Evolutionary conservation across 2,888 invertebrate species (phyloP).

Genomic region (Philhelius pedissequus): DNA sequence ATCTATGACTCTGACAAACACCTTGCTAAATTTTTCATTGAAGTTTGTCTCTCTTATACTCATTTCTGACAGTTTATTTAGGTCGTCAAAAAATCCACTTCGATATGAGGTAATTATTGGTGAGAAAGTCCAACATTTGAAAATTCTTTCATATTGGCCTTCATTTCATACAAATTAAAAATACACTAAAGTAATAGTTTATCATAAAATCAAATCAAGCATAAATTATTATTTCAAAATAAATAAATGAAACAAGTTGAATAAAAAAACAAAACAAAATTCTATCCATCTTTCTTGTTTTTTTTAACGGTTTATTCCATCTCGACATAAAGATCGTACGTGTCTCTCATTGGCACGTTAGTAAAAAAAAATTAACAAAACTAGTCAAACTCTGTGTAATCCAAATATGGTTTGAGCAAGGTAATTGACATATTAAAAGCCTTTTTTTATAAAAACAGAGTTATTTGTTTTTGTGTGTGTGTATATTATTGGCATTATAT

Average conservation of each 20-base stretch:
- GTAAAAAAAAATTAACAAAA: not conserved
- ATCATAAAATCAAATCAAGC: too few species aligned
- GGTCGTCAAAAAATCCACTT: too few species aligned
- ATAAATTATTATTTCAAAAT: not conserved
- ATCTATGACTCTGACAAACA: too few species aligned
- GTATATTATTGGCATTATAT: slow-evolving; percentile 4
- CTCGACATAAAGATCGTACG: slow-evolving; percentile 10
- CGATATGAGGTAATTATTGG: too few species aligned
- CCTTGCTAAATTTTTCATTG: too few species aligned
- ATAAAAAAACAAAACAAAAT: not conserved
- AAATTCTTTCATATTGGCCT: too few species aligned
- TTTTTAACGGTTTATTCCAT: not conserved
- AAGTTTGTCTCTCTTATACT: too few species aligned
- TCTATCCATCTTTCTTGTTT: not conserved
- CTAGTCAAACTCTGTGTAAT: slow-evolving; percentile 26
- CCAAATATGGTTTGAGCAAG: slow-evolving; percentile 54
- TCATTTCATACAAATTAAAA: too few species aligned
- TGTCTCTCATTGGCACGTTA: slow-evolving; percentile 22
- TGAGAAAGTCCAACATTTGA: too few species aligned
- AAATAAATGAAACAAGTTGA: not conserved
- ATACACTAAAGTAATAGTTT: too few species aligned
- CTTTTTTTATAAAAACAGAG: not conserved
- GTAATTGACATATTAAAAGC: slow-evolving; percentile 58
- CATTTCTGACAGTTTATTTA: too few species aligned
- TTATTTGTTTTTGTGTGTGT: not conserved